Conservation (phyloP, 2,888 invertebrate genomes). For the Drosophila vallismaia region DNA sequence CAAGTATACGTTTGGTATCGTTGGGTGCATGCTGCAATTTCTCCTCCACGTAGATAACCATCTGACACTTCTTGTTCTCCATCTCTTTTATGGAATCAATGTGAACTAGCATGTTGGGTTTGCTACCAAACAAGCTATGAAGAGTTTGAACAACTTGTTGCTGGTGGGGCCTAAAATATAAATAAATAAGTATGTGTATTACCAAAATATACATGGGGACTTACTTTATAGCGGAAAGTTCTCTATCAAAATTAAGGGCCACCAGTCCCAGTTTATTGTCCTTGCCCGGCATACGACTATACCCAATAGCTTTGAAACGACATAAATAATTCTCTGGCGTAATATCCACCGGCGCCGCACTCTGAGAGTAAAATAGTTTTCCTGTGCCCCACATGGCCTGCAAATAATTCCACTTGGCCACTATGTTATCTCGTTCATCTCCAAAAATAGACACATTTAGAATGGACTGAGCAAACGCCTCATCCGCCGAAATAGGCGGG, state of each 20-base stretch:
- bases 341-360: constrained; percentile 90
- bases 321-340: constrained; percentile 95
- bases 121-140: constrained; percentile 90
- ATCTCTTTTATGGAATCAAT: constrained; percentile 91
- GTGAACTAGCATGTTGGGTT: constrained; percentile 91
- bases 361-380: constrained; percentile 91
- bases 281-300: constrained; percentile 93
- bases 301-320: constrained; percentile 97
- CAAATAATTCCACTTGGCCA: constrained; percentile 97
- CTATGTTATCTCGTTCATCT: constrained; percentile 96
- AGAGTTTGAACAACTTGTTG: constrained; percentile 88
- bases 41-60: constrained; percentile 90
- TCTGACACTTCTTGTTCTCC: constrained; percentile 91
- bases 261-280: constrained; percentile 97
- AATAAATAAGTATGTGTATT: background rate
- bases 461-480: constrained; percentile 90
- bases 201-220: constrained; percentile 41
- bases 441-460: constrained; percentile 93
- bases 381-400: constrained; percentile 88
- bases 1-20: constrained; percentile 88
- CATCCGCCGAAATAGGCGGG: constrained; percentile 86
- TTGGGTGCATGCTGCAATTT: constrained; percentile 86
- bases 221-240: constrained; percentile 91
- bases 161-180: constrained; percentile 87
- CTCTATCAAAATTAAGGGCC: constrained; percentile 92